Conservation (phyloP, 2,797 vertebrate species). For the Anguilla pacifica region DNA sequence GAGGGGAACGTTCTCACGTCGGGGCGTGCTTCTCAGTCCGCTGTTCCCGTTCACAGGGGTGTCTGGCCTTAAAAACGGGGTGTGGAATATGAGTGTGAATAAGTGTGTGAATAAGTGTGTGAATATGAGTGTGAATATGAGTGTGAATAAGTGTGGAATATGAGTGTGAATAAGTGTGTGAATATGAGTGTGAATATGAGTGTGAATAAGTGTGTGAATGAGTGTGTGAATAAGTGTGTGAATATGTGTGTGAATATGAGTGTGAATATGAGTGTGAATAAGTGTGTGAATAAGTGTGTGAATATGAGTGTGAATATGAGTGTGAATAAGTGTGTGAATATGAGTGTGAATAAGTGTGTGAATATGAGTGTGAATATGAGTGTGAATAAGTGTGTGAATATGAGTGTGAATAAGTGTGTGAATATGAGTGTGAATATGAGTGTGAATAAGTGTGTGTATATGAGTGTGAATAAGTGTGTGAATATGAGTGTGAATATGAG, state of each 20-base stretch:
- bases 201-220: background rate
- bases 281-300: background rate
- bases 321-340: background rate
- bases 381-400: background rate
- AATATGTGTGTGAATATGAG: background rate
- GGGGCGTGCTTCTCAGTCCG: background rate
- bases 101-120: conserved; percentile 1
- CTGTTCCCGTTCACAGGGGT: background rate
- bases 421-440: background rate
- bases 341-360: no score
- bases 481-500: conserved; percentile 5
- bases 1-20: background rate
- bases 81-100: background rate
- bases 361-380: conserved; percentile 6
- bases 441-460: no score
- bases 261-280: conserved; percentile 1
- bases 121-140: conserved; percentile 3
- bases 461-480: background rate
- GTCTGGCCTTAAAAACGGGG: background rate
- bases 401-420: background rate
- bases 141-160: background rate
- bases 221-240: conserved; percentile 6
- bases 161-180: background rate
- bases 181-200: background rate
- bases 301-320: background rate